Evolutionary conservation across 35 echinoderm and acorn worm species (phyloP).

Genomic region (Chiridota heheva): DNA sequence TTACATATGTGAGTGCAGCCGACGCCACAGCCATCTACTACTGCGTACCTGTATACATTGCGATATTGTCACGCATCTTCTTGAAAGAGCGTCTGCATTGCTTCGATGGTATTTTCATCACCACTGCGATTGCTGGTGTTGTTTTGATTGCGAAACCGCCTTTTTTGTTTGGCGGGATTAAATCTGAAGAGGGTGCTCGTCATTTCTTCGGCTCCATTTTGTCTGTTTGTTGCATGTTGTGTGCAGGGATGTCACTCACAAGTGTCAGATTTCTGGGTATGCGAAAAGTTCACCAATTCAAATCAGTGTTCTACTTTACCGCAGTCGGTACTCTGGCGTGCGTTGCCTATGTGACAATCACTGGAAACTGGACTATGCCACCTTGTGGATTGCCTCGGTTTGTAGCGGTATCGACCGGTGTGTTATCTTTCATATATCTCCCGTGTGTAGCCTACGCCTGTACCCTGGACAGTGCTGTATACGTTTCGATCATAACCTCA

Average conservation of each 20-base stretch:
- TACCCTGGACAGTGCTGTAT: not conserved
- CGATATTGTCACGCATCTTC: constrained; percentile 9
- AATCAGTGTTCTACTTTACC: not conserved
- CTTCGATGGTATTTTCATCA: not conserved
- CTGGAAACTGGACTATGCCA: not conserved
- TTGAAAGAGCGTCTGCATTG: constrained; percentile 7
- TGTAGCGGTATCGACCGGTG: not conserved
- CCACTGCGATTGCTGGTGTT: not conserved
- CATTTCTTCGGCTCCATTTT: not conserved
- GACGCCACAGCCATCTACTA: not conserved
- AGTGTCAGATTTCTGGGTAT: not conserved
- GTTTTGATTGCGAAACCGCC: constrained; percentile 5
- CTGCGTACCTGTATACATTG: not conserved
- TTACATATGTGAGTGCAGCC: too few species aligned
- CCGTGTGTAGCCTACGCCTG: not conserved
- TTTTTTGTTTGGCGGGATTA: not conserved
- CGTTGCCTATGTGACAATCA: not conserved
- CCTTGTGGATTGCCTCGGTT: not conserved
- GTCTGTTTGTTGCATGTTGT: not conserved
- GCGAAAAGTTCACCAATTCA: not conserved
- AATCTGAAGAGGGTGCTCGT: not conserved
- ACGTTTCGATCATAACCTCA: not conserved
- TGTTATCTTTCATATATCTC: not conserved
- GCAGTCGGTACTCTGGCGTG: not conserved
- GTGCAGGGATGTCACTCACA: not conserved